Base-by-base conservation (phyloP, 2,797 vertebrate genomes). In the Danio choprae region DNA sequence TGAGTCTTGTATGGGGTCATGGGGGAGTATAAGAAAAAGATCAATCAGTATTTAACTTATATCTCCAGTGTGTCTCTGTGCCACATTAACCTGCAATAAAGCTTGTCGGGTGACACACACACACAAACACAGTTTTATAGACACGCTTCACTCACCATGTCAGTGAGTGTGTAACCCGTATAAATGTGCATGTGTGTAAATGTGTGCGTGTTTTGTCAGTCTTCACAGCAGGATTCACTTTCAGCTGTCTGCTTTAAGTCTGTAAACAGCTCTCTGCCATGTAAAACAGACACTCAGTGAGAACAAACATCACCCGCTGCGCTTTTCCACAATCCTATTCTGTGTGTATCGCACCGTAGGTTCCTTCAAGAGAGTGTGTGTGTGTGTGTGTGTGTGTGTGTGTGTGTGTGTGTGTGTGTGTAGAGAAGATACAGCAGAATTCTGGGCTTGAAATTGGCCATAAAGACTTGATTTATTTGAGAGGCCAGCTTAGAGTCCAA, bases 221-320 rank as follows among this genome's bases (percentile, higher is more conserved):
- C 43, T 51, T 74, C 78, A 44, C 78, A 78, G 74, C 74, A 64
- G 81, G 78, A 79, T 29, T 51, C 36, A 46, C 36, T 83, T 68
- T 65, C 65, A 74, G 72, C 67, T 60, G n/a, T 69, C 71, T 43
- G 64, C 74, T 79, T 69, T 84, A 55, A 73, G 82, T 48, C 63
- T 40, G 22, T 38, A 70, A 82, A 79, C 77, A 84, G 71, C 78
- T 77, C 79, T 5, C 63, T 83, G 55, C 63, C 20, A n/a, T 15
- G 63, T 67, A 73, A 77, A 74, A 58, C 44, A 65, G 5, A 5
- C 18, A 7, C 73, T 80, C 4, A 6, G 22, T n/a, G 80, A 77
- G 67, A 82, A 75, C 77, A 60, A 71, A 79, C 56, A 72, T 76
- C 82, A 22, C 74, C 71, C 13, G 58, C 76, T 81, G 83, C 4